Evolutionary conservation across 1,140 invertebrate genomes (phyloP).

Genomic region (Drosophila auraria): DNA sequence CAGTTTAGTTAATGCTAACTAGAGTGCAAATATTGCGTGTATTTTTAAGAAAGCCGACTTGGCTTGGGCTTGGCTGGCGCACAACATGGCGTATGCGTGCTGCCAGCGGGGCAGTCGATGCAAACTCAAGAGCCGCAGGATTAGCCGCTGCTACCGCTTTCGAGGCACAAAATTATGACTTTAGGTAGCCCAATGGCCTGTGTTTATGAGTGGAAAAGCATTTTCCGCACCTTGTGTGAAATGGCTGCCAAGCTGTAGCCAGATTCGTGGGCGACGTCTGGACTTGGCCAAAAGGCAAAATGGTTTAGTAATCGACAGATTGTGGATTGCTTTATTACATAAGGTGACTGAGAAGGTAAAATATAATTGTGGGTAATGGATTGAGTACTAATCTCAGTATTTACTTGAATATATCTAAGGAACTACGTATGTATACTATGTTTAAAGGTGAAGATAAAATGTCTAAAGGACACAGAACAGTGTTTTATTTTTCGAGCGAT

Average conservation of each 20-base stretch:
- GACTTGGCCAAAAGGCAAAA: conserved; percentile 30
- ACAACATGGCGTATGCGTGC: conserved; percentile 67
- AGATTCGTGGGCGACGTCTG: conserved; percentile 33
- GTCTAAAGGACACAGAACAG: neutral
- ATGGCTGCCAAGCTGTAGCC: neutral
- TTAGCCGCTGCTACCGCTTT: conserved; percentile 22
- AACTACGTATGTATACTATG: neutral
- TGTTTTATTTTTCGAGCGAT: too few relatives aligned
- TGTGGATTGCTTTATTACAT: conserved; percentile 26
- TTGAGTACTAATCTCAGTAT: neutral
- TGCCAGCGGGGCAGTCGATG: conserved; percentile 52
- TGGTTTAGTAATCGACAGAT: conserved; percentile 9
- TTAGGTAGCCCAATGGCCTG: conserved; percentile 47
- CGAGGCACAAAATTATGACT: conserved; percentile 39
- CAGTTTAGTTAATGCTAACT: conserved; percentile 46
- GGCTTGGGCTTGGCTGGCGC: conserved; percentile 41
- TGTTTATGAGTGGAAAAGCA: conserved; percentile 40
- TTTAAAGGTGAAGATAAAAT: neutral
- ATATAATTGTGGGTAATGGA: conserved; percentile 1
- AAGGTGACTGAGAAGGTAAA: conserved; percentile 10
- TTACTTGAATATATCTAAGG: neutral
- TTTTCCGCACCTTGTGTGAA: conserved; percentile 44
- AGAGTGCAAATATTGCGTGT: conserved; percentile 55
- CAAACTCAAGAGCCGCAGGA: conserved; percentile 39
- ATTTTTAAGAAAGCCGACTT: conserved; percentile 57